A percentile compares a stretch with the other conserved stretches of the same genome.
phyloP scores from a whole-genome alignment of 2,113 vertebrate genomes.

The Accipiter cooperii region DNA sequence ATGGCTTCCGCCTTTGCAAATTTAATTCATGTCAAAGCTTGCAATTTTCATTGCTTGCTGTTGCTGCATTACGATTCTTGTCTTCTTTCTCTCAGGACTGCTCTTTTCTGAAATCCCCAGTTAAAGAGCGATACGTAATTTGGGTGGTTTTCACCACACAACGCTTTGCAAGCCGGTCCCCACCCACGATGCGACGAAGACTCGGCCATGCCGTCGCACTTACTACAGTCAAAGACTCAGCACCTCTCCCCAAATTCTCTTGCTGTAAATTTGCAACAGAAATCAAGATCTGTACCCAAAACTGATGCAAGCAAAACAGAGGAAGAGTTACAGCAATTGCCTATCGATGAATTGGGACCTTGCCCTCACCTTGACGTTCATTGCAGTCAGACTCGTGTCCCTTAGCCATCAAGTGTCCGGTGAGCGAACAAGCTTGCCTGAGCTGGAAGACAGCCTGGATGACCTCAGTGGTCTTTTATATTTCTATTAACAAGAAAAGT shows the following conservation, averaged over 20 bases:
- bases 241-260: neutral
- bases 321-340: neutral
- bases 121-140: neutral
- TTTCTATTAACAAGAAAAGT: neutral
- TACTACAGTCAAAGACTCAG: neutral
- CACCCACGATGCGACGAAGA: rapidly evolving
- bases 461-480: neutral
- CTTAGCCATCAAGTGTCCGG: neutral
- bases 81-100: neutral
- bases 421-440: neutral
- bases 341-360: neutral
- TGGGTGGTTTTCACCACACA: neutral
- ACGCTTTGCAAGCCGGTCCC: neutral
- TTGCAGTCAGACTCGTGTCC: rapidly evolving
- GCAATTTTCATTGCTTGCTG: neutral
- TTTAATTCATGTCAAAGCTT: neutral
- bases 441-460: neutral
- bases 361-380: neutral
- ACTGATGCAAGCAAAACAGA: neutral
- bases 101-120: neutral
- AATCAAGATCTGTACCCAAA: neutral
- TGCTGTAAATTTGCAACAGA: neutral
- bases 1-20: neutral
- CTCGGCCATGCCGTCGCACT: rapidly evolving
- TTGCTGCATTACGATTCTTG: neutral